Evolutionary conservation across 92 coral and sea anemone genomes (phyloP).

Genomic region (Bergia sp.): DNA sequence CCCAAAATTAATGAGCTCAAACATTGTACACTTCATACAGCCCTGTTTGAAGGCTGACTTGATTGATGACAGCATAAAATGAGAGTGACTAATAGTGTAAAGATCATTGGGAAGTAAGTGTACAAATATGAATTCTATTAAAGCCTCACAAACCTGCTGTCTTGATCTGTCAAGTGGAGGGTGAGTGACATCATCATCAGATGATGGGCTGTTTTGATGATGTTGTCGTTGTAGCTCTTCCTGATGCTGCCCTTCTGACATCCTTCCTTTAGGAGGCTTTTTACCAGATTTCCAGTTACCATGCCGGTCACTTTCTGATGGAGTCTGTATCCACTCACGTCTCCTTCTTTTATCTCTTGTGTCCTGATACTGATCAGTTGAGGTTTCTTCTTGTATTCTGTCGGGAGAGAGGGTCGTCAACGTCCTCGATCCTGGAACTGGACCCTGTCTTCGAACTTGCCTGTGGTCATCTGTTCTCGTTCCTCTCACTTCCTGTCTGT

Average conservation of each 20-base stretch:
- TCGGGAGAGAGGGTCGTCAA: slow-evolving; percentile 30
- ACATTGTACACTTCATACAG: too few relatives aligned
- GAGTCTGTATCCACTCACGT: slow-evolving; percentile 28
- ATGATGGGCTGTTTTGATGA: slow-evolving; percentile 21
- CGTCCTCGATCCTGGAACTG: neutral
- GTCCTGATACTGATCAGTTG: slow-evolving; percentile 13
- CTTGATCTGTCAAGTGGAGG: slow-evolving; percentile 4
- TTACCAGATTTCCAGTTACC: slow-evolving; percentile 32
- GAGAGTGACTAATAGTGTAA: too few relatives aligned
- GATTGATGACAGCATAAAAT: too few relatives aligned
- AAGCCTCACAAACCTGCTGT: slow-evolving; percentile 19
- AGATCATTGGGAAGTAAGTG: too few relatives aligned
- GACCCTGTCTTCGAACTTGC: slow-evolving; percentile 20
- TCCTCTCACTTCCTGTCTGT: slow-evolving; percentile 7
- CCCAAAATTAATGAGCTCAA: too few relatives aligned
- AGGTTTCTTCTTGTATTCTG: neutral
- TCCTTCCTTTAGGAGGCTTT: slow-evolving; percentile 10
- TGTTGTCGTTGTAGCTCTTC: slow-evolving; percentile 15
- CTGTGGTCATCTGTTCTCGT: slow-evolving; percentile 7
- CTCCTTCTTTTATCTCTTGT: slow-evolving; percentile 17
- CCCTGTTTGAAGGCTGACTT: too few relatives aligned
- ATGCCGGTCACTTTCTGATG: slow-evolving; percentile 17
- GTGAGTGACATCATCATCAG: slow-evolving; percentile 20
- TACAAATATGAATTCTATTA: too few relatives aligned
- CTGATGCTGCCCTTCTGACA: slow-evolving; percentile 1